Percentiles rank a stretch among this genome's conserved stretches.
Evolutionary conservation across 1,140 invertebrate species (phyloP).

Genomic region (Monomorium pharaonis): DNA sequence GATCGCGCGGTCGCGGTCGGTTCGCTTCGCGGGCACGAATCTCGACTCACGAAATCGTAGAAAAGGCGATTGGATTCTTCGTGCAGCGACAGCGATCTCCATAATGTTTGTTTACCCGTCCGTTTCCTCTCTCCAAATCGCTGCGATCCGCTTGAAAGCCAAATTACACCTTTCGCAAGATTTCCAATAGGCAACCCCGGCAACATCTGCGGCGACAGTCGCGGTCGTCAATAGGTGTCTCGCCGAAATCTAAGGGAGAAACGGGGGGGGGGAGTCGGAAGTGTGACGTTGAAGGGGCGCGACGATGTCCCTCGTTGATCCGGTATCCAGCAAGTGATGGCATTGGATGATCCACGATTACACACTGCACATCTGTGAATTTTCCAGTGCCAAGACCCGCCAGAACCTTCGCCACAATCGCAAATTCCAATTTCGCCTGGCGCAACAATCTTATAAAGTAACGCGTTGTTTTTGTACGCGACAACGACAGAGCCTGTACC

Average conservation of each 20-base stretch:
- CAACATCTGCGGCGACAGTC: too few relatives aligned
- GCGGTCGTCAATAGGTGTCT: not conserved
- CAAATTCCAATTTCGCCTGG: too few relatives aligned
- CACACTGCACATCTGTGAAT: conserved; percentile 85
- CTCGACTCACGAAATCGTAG: not conserved
- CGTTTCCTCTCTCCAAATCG: not conserved
- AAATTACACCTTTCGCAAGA: not conserved
- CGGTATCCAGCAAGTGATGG: conserved; percentile 84
- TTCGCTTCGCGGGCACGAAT: not conserved
- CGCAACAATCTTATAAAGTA: conserved; percentile 1
- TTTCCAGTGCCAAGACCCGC: conserved; percentile 86
- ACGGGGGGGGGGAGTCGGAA: not conserved
- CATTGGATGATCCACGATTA: conserved; percentile 86
- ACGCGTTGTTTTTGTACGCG: not conserved
- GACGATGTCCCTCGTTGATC: conserved; percentile 67
- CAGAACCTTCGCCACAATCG: conserved; percentile 74
- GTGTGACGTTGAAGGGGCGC: not conserved
- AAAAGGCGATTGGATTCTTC: not conserved
- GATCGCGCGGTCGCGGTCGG: conserved; percentile 16
- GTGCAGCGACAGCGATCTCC: not conserved
- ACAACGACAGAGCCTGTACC: not conserved
- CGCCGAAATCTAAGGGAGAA: not conserved
- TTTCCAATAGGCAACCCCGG: not conserved
- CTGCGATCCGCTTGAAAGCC: not conserved
- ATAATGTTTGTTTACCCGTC: conserved; percentile 27